phyloP scores from a whole-genome alignment of 2,113 vertebrate species.

The Terrapene triunguis region DNA sequence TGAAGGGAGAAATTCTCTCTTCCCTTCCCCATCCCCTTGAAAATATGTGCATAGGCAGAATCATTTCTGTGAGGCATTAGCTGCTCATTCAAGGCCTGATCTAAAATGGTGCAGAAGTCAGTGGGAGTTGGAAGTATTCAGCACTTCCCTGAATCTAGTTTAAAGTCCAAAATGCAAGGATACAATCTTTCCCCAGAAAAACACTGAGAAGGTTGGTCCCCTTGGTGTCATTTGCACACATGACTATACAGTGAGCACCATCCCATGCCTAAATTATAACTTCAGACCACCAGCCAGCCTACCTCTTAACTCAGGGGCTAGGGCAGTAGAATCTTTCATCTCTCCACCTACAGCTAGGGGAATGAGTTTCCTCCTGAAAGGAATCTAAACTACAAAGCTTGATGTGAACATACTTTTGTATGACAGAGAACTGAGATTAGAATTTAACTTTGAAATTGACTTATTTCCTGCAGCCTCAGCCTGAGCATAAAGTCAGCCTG shows the following conservation, averaged over 20 bases:
- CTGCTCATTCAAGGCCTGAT: fast-evolving
- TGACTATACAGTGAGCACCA: background rate
- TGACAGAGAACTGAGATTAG: background rate
- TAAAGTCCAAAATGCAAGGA: background rate
- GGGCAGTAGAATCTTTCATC: background rate
- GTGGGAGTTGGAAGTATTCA: background rate
- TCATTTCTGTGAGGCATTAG: background rate
- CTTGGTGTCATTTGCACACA: background rate
- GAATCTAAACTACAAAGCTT: background rate
- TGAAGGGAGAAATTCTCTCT: background rate
- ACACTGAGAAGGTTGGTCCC: background rate
- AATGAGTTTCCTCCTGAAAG: fast-evolving
- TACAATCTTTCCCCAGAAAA: background rate
- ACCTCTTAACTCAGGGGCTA: background rate
- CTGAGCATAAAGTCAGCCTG: background rate
- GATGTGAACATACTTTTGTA: fast-evolving
- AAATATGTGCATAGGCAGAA: background rate
- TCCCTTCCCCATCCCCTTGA: background rate
- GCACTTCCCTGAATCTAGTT: background rate
- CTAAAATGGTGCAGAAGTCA: background rate
- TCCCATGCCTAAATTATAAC: background rate
- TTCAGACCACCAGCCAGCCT: background rate
- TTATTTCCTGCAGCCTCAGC: background rate
- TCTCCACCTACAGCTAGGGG: fast-evolving
- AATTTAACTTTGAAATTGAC: fast-evolving